phyloP scores from a whole-genome alignment of 2,888 invertebrate genomes.

The Spodoptera exigua region DNA sequence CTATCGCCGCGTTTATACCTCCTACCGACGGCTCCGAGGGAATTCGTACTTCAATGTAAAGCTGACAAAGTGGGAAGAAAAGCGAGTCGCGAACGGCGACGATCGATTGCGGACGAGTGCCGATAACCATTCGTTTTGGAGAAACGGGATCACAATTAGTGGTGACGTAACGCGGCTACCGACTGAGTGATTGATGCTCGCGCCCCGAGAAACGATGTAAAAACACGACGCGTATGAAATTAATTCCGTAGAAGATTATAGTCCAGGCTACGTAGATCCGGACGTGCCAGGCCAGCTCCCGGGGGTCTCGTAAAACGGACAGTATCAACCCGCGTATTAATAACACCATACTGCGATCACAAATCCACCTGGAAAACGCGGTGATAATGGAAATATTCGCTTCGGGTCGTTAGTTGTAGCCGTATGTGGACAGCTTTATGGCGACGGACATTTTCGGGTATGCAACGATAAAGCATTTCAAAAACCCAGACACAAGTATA shows the following conservation, averaged over 20 bases:
- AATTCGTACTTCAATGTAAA: constrained; percentile 76
- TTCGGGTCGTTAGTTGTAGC: constrained; percentile 39
- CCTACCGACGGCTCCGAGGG: constrained; percentile 66
- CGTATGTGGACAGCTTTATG: constrained; percentile 38
- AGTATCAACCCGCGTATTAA: constrained; percentile 38
- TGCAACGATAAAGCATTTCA: constrained; percentile 28
- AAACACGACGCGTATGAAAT: constrained; percentile 48
- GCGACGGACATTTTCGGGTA: constrained; percentile 36
- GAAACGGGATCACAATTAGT: constrained; percentile 81
- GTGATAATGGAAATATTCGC: constrained; percentile 43
- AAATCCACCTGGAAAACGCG: constrained; percentile 31
- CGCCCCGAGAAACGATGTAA: constrained; percentile 45
- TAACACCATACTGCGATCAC: constrained; percentile 34
- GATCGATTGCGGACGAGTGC: constrained; percentile 73
- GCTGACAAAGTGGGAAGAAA: constrained; percentile 69
- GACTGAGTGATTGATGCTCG: constrained; percentile 69
- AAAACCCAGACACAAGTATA: constrained; percentile 8
- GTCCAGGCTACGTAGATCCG: constrained; percentile 10
- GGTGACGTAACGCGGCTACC: constrained; percentile 78
- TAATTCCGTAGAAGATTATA: constrained; percentile 37
- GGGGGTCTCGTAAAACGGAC: constrained; percentile 31
- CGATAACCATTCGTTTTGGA: constrained; percentile 66
- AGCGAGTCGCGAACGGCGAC: constrained; percentile 59
- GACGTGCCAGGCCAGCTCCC: constrained; percentile 15
- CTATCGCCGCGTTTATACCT: constrained; percentile 67